A percentile compares a stretch with the other conserved stretches of the same genome.
Evolutionary conservation across 2,113 vertebrate genomes (phyloP).

Genomic region (Microtus pennsylvanicus): DNA sequence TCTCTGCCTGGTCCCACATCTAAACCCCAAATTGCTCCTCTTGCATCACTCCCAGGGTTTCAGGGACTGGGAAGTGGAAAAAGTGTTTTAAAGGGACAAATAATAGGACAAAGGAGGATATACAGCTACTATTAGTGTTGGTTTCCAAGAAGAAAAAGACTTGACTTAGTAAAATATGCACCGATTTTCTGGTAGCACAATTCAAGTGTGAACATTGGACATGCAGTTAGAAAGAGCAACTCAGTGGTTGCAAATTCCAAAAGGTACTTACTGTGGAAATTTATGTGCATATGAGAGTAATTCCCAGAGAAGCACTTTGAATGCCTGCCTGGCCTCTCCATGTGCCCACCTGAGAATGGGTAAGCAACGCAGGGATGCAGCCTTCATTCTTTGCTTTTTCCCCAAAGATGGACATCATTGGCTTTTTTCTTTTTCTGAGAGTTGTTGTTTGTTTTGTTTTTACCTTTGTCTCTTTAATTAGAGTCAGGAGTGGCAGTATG

Average conservation of each 20-base stretch:
- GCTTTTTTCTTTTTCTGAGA: background rate
- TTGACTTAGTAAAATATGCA: slow-evolving; percentile 48
- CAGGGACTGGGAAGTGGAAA: background rate
- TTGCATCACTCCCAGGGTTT: background rate
- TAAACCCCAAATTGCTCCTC: background rate
- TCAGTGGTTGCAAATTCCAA: background rate
- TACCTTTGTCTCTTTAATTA: background rate
- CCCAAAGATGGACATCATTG: background rate
- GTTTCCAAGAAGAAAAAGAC: slow-evolving; percentile 41
- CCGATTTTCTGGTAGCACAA: slow-evolving; percentile 66
- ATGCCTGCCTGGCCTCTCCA: background rate
- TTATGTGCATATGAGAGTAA: slow-evolving; percentile 35
- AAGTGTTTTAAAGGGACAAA: background rate
- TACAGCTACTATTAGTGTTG: background rate
- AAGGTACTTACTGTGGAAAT: slow-evolving; percentile 60
- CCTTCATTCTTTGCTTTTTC: background rate
- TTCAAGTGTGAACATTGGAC: slow-evolving; percentile 66
- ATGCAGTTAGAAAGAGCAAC: slow-evolving; percentile 52
- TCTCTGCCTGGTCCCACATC: background rate
- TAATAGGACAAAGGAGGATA: background rate
- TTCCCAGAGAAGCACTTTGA: slow-evolving; percentile 45
- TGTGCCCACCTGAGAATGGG: slow-evolving; percentile 4
- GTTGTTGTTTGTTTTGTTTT: background rate
- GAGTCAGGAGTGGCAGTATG: background rate
- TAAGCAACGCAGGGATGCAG: background rate